Evolutionary conservation across 2,888 invertebrate species (phyloP), one percentile per base, ranked within the genome.

Genomic region (Pheosia tremula): DNA sequence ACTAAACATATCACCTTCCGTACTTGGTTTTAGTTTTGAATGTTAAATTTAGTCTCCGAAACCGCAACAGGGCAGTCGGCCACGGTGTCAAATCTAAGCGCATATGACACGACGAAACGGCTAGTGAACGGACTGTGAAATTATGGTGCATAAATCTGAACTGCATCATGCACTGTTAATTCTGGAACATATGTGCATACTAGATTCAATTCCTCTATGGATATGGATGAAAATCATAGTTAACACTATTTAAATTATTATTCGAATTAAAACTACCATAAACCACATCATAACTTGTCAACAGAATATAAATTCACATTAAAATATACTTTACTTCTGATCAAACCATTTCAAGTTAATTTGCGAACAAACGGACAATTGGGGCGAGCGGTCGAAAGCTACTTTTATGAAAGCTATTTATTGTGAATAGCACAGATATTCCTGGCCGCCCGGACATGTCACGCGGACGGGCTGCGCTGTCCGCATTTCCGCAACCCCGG

Each of bases 141-240:
- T 86, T 85, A 85, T n/a, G 6, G 83, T 83, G 81, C 83, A 84
- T 86, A 84, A 85, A 86, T 87, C 81, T 78, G 47, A 43, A 43
- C 9, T 9, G 9, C 43, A 43, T 43, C 9, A 9, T 43, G 10
- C 43, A 43, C 3, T 8, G 8, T 9, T 43, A 43, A 43, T 9
- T 9, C 43, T 9, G 9, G 8, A 9, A 9, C 10, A 43, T 43
- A 9, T 9, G 43, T 43, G 10, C 43, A 8, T 24, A 24, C 1
- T 24, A 24, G 10, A 9, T 43, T 43, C 43, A 43, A 43, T 9
- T 9, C 9, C 1, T 4, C 2, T 24, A 24, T 24, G 24, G 24
- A 0, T 24, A 24, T 24, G 24, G 24, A 24, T 24, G 24, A 24
- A 24, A 24, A 24, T 0, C 24, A 24, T 24, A 24, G 39, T 39